phyloP scores from a whole-genome alignment of 2,797 vertebrate genomes.

The Spheniscus humboldti region DNA sequence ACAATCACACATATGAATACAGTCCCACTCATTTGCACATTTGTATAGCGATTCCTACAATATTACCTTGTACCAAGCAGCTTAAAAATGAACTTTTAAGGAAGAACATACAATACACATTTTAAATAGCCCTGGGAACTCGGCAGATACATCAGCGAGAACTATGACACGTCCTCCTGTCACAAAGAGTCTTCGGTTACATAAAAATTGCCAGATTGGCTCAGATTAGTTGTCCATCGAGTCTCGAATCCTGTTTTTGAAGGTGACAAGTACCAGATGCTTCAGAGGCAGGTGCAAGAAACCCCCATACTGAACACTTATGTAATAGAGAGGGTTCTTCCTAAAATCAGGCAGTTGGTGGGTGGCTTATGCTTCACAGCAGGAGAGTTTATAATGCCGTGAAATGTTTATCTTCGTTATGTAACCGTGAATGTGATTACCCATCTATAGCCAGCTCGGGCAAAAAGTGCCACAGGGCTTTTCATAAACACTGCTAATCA shows the following conservation, averaged over 20 bases:
- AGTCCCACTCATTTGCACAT: constrained; percentile 48
- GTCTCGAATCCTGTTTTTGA: constrained; percentile 41
- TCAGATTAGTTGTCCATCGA: constrained; percentile 47
- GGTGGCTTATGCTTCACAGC: constrained; percentile 64
- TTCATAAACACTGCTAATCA: constrained; percentile 45
- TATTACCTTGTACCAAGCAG: neutral
- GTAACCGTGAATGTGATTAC: constrained; percentile 41
- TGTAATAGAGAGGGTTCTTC: constrained; percentile 65
- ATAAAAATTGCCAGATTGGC: constrained; percentile 47
- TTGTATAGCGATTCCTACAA: constrained; percentile 18
- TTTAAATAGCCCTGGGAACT: constrained; percentile 12
- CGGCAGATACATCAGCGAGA: neutral
- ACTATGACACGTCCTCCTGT: neutral
- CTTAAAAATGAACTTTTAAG: constrained; percentile 34
- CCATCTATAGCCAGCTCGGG: constrained; percentile 29
- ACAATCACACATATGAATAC: constrained; percentile 50
- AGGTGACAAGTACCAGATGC: constrained; percentile 70
- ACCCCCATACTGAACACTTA: constrained; percentile 66
- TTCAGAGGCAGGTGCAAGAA: constrained; percentile 71
- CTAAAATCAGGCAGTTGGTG: constrained; percentile 66
- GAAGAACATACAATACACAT: constrained; percentile 16
- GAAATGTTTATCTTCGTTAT: constrained; percentile 60
- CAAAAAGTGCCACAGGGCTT: constrained; percentile 45
- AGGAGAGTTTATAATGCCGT: constrained; percentile 54
- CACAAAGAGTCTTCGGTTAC: constrained; percentile 14